Base-by-base conservation (phyloP, 2,888 invertebrate genomes). In the Ophion ventricosus region DNA sequence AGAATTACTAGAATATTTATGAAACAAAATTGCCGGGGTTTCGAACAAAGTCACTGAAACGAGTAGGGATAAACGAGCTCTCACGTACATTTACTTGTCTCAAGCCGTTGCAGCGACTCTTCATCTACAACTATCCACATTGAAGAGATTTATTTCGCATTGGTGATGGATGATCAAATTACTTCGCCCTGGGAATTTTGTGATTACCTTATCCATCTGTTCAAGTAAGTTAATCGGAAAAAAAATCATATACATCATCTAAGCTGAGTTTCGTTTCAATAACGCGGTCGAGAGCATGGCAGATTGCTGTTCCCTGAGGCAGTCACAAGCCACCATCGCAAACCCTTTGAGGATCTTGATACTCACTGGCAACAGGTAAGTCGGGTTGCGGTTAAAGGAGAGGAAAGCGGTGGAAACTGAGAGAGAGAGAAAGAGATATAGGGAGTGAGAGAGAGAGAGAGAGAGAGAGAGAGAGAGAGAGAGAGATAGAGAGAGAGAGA, bases 301-400 rank as follows among this genome's bases (percentile, higher is more conserved):
- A 61, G 56, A 64, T 63, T 43, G 25, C 57, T 69, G 64, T 70
- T 59, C 80, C 77, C 77, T 57, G 17, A 63, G 78, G 80, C 74
- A 17, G 57, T 26, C 25, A 76, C 49, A 67, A 73, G 61, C 25
- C 67, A 43, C 26, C 49, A 43, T 64, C 8, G 64, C 29, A 77
- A 82, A 84, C 81, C 77, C 87, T 81, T 82, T 76, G 80, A 77
- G 77, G 73, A 61, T 85, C 82, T 85, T 82, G 75, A 73, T 83
- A 80, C 81, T 84, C 67, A 56, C 74, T 78, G 77, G 85, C 88
- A 88, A 88, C 88, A 87, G 86, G 87, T 88, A 85, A 78, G 66
- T 64, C 74, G 78, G 74, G 59, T 73, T 43, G 75, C 61, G 73
- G 66, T 75, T 80, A 17, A 77, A 69, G 59, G 29, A 57, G 29